Base-by-base conservation (phyloP, 2,888 invertebrate genomes). In the Nomada ruficornis region DNA sequence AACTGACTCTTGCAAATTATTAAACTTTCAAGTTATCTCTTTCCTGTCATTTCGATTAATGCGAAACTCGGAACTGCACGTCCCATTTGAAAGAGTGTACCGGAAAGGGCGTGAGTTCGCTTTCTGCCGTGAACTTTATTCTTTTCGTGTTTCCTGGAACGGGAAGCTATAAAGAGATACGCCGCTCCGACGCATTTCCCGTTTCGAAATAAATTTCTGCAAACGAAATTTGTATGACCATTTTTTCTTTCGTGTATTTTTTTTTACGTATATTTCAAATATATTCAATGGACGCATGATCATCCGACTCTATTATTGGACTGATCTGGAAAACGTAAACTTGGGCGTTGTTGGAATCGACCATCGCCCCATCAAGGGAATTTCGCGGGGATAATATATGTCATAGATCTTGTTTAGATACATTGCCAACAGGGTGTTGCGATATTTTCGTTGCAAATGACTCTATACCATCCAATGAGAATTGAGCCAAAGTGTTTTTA, bases 291-390 rank as follows among this genome's bases (percentile, higher is more conserved):
- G 26, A 20, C 23, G 36, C 23, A 29, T 9, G 54, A 59, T 26
- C 4, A 42, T 0, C 10, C 18, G 47, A 52, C 23, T 50, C 52
- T 4, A 23, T 9, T 42, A 20, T 47, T 47, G 55, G n/a, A 62
- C 11, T 70, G 42, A 71, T 78, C 62, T 78, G 15, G 63, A 60
- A 52, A 78, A 71, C 63, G 64, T 71, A 64, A 68, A 75, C 68
- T 64, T 83, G 83, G 75, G 84, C 83, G 83, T 83, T 68, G 84
- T 83, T 83, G 71, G 55, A 36, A 83, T 83, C 83, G 83, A 83
- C 83, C 64, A 79, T 83, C 59, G 63, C 68, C 75, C 79, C 78
- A 70, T 68, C 65, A 44, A 63, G 64, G 20, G 70, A 70, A 77
- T 78, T 83, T 82, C 83, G 71, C 78, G 63, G 74, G 70, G 70